phyloP scores from a whole-genome alignment of 2,113 vertebrate species.

The Lasiurus borealis region DNA sequence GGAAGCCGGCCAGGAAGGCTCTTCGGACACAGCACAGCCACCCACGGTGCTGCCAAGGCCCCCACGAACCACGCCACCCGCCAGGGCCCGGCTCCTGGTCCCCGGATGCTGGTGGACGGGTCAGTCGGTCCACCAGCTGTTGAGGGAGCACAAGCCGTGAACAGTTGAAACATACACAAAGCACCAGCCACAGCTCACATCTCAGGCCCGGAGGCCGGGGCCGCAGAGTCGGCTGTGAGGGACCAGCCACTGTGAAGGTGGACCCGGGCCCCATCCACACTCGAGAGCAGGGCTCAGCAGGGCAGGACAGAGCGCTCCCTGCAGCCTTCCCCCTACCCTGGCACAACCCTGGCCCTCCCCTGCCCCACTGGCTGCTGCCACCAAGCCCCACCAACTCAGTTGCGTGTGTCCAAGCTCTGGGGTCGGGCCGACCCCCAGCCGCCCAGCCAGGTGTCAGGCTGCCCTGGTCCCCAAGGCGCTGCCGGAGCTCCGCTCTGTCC shows the following conservation, averaged over 20 bases:
- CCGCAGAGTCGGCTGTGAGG: neutral
- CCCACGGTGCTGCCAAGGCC: rapidly evolving
- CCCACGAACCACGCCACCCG: neutral
- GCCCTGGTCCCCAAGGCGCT: neutral
- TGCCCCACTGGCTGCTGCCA: neutral
- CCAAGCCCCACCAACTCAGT: rapidly evolving
- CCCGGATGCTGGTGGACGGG: too few relatives aligned
- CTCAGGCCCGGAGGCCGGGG: neutral
- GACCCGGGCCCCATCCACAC: rapidly evolving
- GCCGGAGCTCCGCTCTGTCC: neutral
- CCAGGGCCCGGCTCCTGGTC: neutral
- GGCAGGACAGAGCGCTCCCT: neutral
- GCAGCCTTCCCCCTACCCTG: neutral
- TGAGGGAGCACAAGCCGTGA: neutral
- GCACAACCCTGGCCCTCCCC: neutral
- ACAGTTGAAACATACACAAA: too few relatives aligned
- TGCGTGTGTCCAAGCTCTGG: neutral
- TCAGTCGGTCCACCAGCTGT: neutral
- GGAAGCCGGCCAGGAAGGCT: neutral
- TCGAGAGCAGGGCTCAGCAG: neutral
- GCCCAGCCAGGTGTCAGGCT: neutral
- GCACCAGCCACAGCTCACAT: neutral
- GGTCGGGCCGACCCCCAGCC: neutral
- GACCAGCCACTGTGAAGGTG: neutral
- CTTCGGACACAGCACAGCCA: rapidly evolving